phyloP scores from a whole-genome alignment of 1,140 invertebrate genomes.

The Eriosoma lanigerum region DNA sequence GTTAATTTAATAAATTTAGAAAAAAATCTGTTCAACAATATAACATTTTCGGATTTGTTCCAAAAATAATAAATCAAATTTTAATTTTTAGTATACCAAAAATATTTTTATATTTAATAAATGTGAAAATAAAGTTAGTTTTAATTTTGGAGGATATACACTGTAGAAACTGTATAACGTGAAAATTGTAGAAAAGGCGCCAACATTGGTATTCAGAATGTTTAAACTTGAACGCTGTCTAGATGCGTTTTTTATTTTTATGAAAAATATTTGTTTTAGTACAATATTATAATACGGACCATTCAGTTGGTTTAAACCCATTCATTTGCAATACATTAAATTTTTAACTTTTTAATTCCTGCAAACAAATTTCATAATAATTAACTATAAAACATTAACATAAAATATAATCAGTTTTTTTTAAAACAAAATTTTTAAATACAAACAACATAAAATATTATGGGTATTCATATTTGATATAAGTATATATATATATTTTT shows the following conservation, averaged over 20 bases:
- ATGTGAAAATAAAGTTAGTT: no score
- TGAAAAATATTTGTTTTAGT: background rate
- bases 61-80: no score
- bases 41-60: no score
- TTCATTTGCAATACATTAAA: conserved; percentile 25
- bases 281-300: background rate
- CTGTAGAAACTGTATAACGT: no score
- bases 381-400: conserved; percentile 15
- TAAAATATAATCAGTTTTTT: background rate
- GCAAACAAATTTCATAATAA: background rate
- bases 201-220: conserved; percentile 5
- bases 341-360: background rate
- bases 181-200: background rate
- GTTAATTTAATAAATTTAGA: no score
- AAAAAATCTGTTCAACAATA: no score
- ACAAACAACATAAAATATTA: background rate
- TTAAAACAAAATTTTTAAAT: background rate
- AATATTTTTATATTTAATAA: no score
- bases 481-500: background rate
- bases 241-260: background rate
- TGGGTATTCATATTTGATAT: background rate
- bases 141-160: no score
- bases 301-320: background rate
- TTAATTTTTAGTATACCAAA: no score
- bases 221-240: conserved; percentile 1